Conservation (phyloP, 2,888 invertebrate genomes). For the Chloroclysta siterata region DNA sequence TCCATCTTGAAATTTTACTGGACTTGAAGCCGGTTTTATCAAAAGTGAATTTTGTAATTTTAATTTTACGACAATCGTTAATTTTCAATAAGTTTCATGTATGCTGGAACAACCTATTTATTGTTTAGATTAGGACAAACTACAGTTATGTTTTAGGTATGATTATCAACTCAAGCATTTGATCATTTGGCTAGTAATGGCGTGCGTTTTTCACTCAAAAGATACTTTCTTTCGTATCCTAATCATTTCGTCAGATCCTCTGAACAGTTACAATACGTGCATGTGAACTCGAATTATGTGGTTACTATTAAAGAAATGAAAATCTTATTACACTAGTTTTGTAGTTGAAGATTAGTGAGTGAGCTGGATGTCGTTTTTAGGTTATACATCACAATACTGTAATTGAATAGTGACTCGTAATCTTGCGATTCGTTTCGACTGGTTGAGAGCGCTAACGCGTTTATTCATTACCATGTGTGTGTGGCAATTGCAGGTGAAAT, state of each 20-base stretch:
- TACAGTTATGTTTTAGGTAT: constrained; percentile 91
- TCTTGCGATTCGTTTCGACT: constrained; percentile 67
- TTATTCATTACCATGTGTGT: constrained; percentile 47
- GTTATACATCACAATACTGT: constrained; percentile 81
- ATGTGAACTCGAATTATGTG: constrained; percentile 53
- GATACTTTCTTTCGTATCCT: constrained; percentile 81
- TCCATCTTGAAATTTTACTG: constrained; percentile 92
- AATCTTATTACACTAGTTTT: constrained; percentile 47
- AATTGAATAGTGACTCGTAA: constrained; percentile 80
- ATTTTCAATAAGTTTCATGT: constrained; percentile 79
- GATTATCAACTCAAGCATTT: constrained; percentile 78
- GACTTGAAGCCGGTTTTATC: constrained; percentile 90
- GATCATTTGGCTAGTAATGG: constrained; percentile 87
- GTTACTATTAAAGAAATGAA: constrained; percentile 44
- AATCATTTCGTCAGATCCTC: constrained; percentile 69
- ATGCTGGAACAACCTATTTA: constrained; percentile 71
- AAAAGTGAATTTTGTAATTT: constrained; percentile 81
- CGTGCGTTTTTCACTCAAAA: constrained; percentile 87
- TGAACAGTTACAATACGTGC: constrained; percentile 54
- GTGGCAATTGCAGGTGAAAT: constrained; percentile 53
- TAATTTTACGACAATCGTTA: constrained; percentile 75
- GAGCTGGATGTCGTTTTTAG: constrained; percentile 83
- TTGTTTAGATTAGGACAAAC: constrained; percentile 85
- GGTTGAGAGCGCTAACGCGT: constrained; percentile 54
- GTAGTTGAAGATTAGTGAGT: constrained; percentile 59